Conservation (phyloP, 2,888 invertebrate species). For the Griposia aprilina region DNA sequence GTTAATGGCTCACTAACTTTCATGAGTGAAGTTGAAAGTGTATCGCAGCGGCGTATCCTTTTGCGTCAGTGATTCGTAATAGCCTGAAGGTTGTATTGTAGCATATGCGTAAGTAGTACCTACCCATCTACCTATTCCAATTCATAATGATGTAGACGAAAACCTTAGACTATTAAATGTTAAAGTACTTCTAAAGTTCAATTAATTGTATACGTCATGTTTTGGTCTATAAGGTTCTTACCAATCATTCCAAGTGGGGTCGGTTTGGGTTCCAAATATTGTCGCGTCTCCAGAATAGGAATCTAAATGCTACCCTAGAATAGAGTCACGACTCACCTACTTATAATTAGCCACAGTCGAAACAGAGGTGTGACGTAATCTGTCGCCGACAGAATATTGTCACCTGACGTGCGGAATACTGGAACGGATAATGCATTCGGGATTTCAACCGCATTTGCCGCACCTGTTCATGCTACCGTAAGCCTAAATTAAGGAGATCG, state of each 20-base stretch:
- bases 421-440: conserved; percentile 60
- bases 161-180: neutral
- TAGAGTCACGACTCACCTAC: conserved; percentile 31
- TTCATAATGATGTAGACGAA: neutral
- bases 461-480: conserved; percentile 40
- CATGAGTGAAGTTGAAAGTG: conserved; percentile 15
- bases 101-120: neutral
- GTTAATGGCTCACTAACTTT: conserved; percentile 32
- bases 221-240: neutral
- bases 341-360: conserved; percentile 60
- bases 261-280: conserved; percentile 8
- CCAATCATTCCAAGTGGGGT: neutral
- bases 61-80: conserved; percentile 24
- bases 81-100: conserved; percentile 12
- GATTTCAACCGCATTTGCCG: conserved; percentile 66
- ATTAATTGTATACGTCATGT: neutral
- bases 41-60: conserved; percentile 7
- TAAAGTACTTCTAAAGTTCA: neutral
- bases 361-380: conserved; percentile 44
- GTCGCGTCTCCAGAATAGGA: conserved; percentile 1
- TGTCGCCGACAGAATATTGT: conserved; percentile 65
- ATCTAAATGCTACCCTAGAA: conserved; percentile 21
- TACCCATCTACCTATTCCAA: neutral
- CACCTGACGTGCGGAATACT: conserved; percentile 50
- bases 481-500: conserved; percentile 47